Percentiles rank a stretch among this genome's conserved stretches.
phyloP scores from a whole-genome alignment of 2,797 vertebrate genomes.

The Crenuchus spilurus region DNA sequence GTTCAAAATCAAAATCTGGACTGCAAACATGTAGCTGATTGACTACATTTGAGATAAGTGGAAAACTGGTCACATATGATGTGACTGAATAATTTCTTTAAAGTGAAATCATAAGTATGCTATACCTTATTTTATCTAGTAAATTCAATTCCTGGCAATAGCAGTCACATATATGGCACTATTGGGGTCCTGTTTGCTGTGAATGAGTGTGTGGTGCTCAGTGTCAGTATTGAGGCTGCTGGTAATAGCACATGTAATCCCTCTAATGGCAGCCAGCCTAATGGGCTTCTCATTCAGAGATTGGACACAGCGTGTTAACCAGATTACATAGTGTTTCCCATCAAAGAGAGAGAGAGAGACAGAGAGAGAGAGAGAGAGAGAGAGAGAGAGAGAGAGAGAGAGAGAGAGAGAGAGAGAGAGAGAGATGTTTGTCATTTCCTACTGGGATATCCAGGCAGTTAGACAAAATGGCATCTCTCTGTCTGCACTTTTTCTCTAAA shows the following conservation, averaged over 20 bases:
- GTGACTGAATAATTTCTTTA: no score
- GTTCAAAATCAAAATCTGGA: no score
- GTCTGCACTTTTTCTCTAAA: constrained; percentile 35
- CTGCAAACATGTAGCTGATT: no score
- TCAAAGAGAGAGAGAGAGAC: constrained; percentile 11
- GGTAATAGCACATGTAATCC: constrained; percentile 56
- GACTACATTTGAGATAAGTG: no score
- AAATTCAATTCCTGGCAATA: not conserved
- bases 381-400: not conserved
- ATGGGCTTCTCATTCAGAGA: constrained; percentile 49
- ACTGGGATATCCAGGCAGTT: constrained; percentile 4
- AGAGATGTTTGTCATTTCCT: not conserved
- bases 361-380: not conserved
- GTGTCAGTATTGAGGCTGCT: constrained; percentile 37
- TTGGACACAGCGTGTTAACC: constrained; percentile 50
- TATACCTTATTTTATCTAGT: not conserved
- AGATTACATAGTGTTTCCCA: constrained; percentile 47
- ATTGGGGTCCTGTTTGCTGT: constrained; percentile 22
- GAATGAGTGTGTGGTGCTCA: constrained; percentile 27
- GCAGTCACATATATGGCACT: constrained; percentile 6
- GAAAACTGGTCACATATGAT: no score
- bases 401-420: not conserved
- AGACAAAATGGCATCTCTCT: constrained; percentile 33
- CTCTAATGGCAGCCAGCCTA: constrained; percentile 53
- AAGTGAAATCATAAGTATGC: constrained; percentile 14